Base-by-base conservation (phyloP, 2,797 vertebrate genomes). In the Pempheris klunzingeri region DNA sequence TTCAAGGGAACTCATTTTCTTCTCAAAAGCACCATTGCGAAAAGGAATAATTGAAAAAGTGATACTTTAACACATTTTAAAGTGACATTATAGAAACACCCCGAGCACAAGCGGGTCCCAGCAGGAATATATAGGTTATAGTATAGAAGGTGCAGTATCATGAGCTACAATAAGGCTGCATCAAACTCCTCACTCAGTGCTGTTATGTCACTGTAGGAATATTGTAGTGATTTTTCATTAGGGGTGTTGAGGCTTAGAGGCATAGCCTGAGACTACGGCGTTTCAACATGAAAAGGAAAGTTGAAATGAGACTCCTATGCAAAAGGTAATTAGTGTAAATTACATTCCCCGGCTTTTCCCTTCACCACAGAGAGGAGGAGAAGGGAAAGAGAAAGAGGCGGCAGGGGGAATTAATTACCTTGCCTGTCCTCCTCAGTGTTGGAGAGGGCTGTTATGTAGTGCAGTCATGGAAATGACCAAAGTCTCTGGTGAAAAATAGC, bases 311-410 rank as follows among this genome's bases (percentile, higher is more conserved):
- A 91, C 88, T 87, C 84, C 90, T 84, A 87, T 88, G 90, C 83
- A 90, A 91, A 92, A 93, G 90, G 90, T 93, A 92, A 93, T 95
- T 93, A 93, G 92, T 89, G 87, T 89, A 92, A 94, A 94, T 93
- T 85, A 92, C 92, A 91, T 93, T 93, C 89, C 86, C 85, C 68
- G 70, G 82, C 88, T 91, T 92, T 91, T 83, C 80, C 86, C 82
- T 84, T 77, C 84, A 79, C 86, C 82, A 54, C 50, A 17, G 80
- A 87, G 87, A 90, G 90, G 82, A 86, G 84, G 87, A 77, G 88
- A 87, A 81, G 79, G 84, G 82, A 87, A n/a, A 88, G 85, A 89
- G 88, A 92, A 86, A 81, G 83, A 86, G 90, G 84, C 80, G 81
- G 87, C 87, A 58, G 85, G 86, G 85, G 88, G 89, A 90, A 93